A percentile compares a stretch with the other conserved stretches of the same genome.
These are phyloP conservation scores for Hemicentrotus pulcherrimus DNA, from an alignment of 35 echinoderm and acorn worm species.

Conservation along the genomic window DNA sequence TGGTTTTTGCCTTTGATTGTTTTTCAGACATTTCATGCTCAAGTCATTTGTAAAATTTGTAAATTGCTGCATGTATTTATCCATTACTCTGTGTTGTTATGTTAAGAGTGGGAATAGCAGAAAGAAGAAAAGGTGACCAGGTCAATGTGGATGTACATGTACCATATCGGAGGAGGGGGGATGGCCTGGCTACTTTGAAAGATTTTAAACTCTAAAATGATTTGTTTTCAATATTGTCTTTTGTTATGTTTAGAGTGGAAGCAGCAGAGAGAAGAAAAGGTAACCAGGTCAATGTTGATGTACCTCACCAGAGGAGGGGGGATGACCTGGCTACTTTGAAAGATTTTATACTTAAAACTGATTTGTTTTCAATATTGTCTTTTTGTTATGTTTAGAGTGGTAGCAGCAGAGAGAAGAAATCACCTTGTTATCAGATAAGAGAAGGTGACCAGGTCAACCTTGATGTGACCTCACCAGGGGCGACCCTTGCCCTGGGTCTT, in stretches of 20 bases:
- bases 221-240: neutral
- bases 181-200: no score
- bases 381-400: slow-evolving; percentile 42
- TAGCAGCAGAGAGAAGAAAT: slow-evolving; percentile 70
- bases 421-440: slow-evolving; percentile 94
- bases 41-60: no score
- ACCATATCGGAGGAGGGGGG: no score
- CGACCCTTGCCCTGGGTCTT: slow-evolving; percentile 89
- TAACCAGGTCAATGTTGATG: no score
- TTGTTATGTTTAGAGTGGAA: slow-evolving; percentile 36
- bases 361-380: neutral
- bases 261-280: slow-evolving; percentile 70
- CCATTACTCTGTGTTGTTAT: no score
- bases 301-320: no score
- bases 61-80: no score
- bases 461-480: slow-evolving; percentile 95
- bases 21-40: no score
- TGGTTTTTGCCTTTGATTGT: no score
- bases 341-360: neutral
- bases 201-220: neutral
- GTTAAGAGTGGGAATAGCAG: slow-evolving; percentile 54
- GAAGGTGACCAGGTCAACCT: slow-evolving; percentile 98
- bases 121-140: slow-evolving; percentile 82
- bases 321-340: no score
- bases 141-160: no score